Evolutionary conservation across 2,113 vertebrate genomes (phyloP), one percentile per base, ranked within the genome.

Genomic region (Chauna torquata): DNA sequence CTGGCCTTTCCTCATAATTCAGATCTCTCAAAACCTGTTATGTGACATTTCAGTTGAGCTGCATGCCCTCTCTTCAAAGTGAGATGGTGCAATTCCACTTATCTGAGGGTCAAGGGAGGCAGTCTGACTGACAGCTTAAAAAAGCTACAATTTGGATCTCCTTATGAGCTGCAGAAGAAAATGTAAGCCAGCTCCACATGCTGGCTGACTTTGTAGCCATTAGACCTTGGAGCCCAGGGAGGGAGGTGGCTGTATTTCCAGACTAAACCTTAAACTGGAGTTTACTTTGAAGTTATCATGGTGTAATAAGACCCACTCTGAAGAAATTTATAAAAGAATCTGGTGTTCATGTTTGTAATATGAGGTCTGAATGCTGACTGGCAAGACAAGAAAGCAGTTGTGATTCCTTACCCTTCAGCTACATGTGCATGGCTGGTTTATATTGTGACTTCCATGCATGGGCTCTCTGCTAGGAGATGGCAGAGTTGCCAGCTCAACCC

Each of bases 1-100:
- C 65, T 88, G 84, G 77, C 92, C 91, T 96, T 66, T 91, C 80
- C 57, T 84, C 64, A 68, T 96, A 94, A 97, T 58, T 96, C 90
- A 96, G 24, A 19, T 83, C 64, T 78, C 91, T 92, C 81, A 96
- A 68, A 83, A 91, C 75, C 78, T 86, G 38, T 36, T 78, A 75
- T 90, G 17, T 94, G 94, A 91, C 64, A 11, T 95, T 80, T 81
- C 38, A 38, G 81, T 68, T 87, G 94, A 80, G 84, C 91, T 75
- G 20, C 40, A 32, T 13, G 50, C 55, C 86, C 68, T 86, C 58
- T 78, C 95, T 94, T 95, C 91, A 95, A 93, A 97, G 92, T 38
- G 92, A 92, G 83, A 78, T 78, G 75, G 49, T 96, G 75, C 86
- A 94, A 89, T 91, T 78, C 68, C 74, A 62, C 75, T 92, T 95